Evolutionary conservation across 1,140 invertebrate species (phyloP).

Genomic region (Muscidifurax raptorellus): DNA sequence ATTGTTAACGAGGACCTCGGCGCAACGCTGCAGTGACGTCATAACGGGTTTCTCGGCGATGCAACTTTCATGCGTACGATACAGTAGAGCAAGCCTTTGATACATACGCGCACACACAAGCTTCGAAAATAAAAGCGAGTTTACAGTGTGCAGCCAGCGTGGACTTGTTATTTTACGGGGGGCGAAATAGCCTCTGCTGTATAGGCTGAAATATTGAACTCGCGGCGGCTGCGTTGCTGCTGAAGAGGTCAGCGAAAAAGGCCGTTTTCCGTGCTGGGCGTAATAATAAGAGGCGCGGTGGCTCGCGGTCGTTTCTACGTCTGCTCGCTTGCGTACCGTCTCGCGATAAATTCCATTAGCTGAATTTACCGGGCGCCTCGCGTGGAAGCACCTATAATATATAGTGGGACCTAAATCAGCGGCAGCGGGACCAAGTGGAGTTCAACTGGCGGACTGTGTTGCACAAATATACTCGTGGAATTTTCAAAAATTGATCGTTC

Average conservation of each 20-base stretch:
- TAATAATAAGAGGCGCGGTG: slow-evolving; percentile 37
- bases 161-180: background rate
- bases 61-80: background rate
- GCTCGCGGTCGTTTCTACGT: slow-evolving; percentile 33
- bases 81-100: background rate
- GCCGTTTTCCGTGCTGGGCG: slow-evolving; percentile 23
- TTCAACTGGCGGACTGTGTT: background rate
- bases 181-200: background rate
- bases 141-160: background rate
- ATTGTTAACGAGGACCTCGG: background rate
- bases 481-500: too few relatives aligned
- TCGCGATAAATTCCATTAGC: slow-evolving; percentile 49
- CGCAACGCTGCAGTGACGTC: background rate
- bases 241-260: background rate
- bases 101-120: background rate
- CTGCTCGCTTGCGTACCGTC: background rate
- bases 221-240: background rate
- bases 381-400: background rate
- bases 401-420: slow-evolving; percentile 26
- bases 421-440: background rate
- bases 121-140: background rate
- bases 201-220: background rate
- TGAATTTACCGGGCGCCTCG: slow-evolving; percentile 21
- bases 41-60: background rate
- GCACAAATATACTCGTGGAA: too few relatives aligned